phyloP scores from a whole-genome alignment of 2,797 vertebrate species.

The Spinus pinus region DNA sequence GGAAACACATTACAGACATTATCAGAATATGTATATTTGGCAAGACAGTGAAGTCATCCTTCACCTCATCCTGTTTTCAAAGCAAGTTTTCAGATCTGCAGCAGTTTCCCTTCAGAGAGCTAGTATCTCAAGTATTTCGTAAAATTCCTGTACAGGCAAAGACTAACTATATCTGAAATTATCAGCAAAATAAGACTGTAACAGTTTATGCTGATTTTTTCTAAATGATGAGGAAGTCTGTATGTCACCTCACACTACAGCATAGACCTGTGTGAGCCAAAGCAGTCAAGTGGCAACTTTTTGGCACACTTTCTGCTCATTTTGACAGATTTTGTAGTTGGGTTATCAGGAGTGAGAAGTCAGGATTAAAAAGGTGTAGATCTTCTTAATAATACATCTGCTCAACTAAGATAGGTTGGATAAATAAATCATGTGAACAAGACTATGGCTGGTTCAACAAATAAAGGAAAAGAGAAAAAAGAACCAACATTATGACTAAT shows the following conservation, averaged over 20 bases:
- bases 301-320: neutral
- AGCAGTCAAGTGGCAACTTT: neutral
- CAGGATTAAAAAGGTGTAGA: neutral
- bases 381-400: neutral
- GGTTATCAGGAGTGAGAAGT: neutral
- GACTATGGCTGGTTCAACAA: neutral
- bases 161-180: neutral
- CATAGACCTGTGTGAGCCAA: neutral
- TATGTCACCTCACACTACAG: neutral
- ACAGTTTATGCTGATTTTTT: neutral
- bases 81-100: neutral
- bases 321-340: neutral
- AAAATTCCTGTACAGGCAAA: neutral
- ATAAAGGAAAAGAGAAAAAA: neutral
- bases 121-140: neutral
- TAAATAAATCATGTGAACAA: neutral
- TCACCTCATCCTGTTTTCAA: neutral
- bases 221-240: neutral
- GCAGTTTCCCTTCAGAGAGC: neutral
- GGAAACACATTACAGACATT: neutral
- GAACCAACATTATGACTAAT: neutral
- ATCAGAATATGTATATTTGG: neutral
- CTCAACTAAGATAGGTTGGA: neutral
- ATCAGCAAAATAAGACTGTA: neutral
- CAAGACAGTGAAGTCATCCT: neutral